Conservation (phyloP, 2,888 invertebrate genomes). For the Tricholauxania praeusta region DNA sequence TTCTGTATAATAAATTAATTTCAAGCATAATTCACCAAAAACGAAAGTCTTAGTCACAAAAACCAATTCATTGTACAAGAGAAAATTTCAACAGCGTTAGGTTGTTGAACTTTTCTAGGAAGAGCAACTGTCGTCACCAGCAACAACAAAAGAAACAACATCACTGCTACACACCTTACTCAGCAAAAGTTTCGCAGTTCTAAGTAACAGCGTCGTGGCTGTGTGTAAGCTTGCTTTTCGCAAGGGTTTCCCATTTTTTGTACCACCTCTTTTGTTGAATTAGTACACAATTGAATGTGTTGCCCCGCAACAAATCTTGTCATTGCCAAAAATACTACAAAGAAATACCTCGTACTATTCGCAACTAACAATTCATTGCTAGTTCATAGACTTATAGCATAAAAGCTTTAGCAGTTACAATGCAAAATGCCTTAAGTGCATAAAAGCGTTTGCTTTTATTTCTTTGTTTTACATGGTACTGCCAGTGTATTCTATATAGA, state of each 20-base stretch:
- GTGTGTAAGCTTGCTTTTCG: too few relatives aligned
- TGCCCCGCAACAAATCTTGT: slow-evolving; percentile 10
- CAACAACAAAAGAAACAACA: slow-evolving; percentile 8
- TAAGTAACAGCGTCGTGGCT: too few relatives aligned
- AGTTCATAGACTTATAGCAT: too few relatives aligned
- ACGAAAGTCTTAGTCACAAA: neutral
- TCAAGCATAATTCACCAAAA: neutral
- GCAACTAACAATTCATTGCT: too few relatives aligned
- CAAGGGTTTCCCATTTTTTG: too few relatives aligned
- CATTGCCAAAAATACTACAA: slow-evolving; percentile 45
- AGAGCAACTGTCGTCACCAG: neutral
- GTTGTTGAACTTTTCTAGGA: neutral
- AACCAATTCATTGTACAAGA: neutral
- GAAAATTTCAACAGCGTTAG: neutral
- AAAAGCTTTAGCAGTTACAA: too few relatives aligned
- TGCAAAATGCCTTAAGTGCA: too few relatives aligned
- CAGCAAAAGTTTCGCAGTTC: neutral
- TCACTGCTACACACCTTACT: too few relatives aligned
- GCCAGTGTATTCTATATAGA: too few relatives aligned
- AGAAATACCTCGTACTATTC: neutral
- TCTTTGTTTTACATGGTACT: too few relatives aligned
- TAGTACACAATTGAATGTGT: neutral
- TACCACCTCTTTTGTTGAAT: too few relatives aligned
- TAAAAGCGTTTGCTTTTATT: too few relatives aligned
- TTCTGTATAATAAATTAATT: neutral